Conservation (phyloP, 2,113 vertebrate genomes). For the Alligator mississippiensis region DNA sequence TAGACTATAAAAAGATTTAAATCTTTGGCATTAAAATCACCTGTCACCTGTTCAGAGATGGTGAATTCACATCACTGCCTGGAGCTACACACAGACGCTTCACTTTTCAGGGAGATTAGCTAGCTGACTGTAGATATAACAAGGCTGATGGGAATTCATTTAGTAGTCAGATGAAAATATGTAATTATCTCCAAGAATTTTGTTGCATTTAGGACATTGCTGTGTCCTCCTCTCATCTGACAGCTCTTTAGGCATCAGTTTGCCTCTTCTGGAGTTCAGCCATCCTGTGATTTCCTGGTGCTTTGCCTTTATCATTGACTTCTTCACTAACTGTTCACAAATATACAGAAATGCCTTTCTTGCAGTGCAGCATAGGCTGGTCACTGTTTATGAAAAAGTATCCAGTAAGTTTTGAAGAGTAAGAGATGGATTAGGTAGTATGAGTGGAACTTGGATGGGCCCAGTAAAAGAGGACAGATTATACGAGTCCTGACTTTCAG, state of each 20-base stretch:
- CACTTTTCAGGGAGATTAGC: conserved; percentile 27
- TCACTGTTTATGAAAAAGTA: not conserved
- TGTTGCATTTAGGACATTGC: not conserved
- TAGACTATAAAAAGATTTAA: not conserved
- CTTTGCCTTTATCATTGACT: not conserved
- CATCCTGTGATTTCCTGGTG: not conserved
- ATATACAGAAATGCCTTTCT: not conserved
- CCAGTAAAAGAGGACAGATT: not conserved
- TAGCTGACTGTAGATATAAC: conserved; percentile 15
- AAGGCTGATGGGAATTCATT: conserved; percentile 46
- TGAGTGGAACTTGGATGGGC: not conserved
- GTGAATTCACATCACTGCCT: conserved; percentile 6
- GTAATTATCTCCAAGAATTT: conserved; percentile 19
- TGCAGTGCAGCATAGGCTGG: not conserved
- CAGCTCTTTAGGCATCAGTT: conserved; percentile 6
- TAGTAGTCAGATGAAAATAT: conserved; percentile 46
- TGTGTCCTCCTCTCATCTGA: conserved; percentile 1
- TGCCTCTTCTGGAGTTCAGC: not conserved
- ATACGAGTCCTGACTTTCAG: no score
- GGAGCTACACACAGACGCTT: conserved; percentile 17
- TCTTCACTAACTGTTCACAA: not conserved
- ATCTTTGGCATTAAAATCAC: not conserved
- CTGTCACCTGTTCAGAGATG: not conserved
- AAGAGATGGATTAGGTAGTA: fast-evolving
- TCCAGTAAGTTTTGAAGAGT: not conserved